A percentile compares a stretch with the other conserved stretches of the same genome.
Conservation (phyloP, 2,797 vertebrate species). For the Delichon dasypus region DNA sequence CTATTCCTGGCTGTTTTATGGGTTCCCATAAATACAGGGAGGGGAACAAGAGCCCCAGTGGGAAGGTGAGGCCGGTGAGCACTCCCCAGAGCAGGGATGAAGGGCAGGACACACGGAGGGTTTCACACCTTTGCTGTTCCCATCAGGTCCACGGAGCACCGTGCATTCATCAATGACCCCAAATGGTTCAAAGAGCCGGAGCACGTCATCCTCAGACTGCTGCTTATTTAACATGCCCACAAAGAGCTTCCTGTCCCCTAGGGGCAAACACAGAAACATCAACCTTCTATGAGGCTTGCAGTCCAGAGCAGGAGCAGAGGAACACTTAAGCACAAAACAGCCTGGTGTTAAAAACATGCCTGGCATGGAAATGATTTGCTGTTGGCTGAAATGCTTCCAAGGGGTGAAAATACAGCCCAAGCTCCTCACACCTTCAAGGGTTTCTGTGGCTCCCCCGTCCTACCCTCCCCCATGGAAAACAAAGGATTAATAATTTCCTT, state of each 20-base stretch:
- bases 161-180: slow-evolving; percentile 98
- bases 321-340: not conserved
- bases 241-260: slow-evolving; percentile 99
- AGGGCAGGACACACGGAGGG: not conserved
- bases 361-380: not conserved
- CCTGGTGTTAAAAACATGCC: not conserved
- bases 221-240: slow-evolving; percentile 99
- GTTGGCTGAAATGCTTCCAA: not conserved
- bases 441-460: not conserved
- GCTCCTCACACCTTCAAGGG: not conserved
- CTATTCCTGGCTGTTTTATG: fast-evolving
- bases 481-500: not conserved
- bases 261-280: slow-evolving; percentile 80
- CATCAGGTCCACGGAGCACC: slow-evolving; percentile 94
- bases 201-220: slow-evolving; percentile 97
- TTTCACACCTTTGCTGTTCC: slow-evolving; percentile 96
- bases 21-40: not conserved
- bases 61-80: not conserved
- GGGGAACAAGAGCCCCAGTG: not conserved
- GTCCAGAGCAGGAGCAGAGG: not conserved
- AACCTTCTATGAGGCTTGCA: slow-evolving; percentile 59
- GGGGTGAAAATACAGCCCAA: not conserved
- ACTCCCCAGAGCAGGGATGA: not conserved
- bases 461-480: not conserved
- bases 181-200: slow-evolving; percentile 96